Evolutionary conservation across 2,797 vertebrate genomes (phyloP), one percentile per base, ranked within the genome.

Genomic region (Aphelocoma californica): DNA sequence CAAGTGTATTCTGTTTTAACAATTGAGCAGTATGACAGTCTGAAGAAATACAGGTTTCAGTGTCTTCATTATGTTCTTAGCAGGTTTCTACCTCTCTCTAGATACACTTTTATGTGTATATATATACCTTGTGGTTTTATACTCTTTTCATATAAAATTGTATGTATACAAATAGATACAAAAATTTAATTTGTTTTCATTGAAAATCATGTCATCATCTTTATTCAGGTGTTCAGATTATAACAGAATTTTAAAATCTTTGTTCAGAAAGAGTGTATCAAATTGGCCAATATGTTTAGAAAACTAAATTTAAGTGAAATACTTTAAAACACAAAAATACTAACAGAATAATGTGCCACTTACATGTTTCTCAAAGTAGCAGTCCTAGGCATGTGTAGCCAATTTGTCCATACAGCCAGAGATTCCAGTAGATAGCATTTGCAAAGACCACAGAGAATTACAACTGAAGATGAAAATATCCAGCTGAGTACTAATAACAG

Each of bases 401-500:
- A 95, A 92, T 95, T 96, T 96, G 88, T 96, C 92, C 94, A 44
- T 90, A 67, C 61, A 96, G 53, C 64, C 61, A 82, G 86, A 96
- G 74, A 95, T 91, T 75, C 65, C 91, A 94, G 87, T 73, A 95
- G 91, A 94, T 61, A 91, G 73, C 51, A 90, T 97, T 95, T 97
- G 72, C 90, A 96, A 92, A 97, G 95, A 88, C 71, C 89, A 81
- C 66, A 92, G 82, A 96, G 93, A 97, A 97, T 94, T 97, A 96
- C 91, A 85, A 88, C 48, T 95, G 95, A 97, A 97, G 96, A 97
- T 97, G 92, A 97, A 97, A 96, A 96, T 96, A 97, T 94, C 83
- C 95, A 95, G 95, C 98, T 98, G 95, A 98, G 94, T 97, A 85
- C 87, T 87, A 96, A 95, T 97, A 98, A 96, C 95, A 92, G 97